These are phyloP conservation scores for Esox lucius DNA, from an alignment of 2,797 vertebrate genomes.

Conservation along the genomic window DNA sequence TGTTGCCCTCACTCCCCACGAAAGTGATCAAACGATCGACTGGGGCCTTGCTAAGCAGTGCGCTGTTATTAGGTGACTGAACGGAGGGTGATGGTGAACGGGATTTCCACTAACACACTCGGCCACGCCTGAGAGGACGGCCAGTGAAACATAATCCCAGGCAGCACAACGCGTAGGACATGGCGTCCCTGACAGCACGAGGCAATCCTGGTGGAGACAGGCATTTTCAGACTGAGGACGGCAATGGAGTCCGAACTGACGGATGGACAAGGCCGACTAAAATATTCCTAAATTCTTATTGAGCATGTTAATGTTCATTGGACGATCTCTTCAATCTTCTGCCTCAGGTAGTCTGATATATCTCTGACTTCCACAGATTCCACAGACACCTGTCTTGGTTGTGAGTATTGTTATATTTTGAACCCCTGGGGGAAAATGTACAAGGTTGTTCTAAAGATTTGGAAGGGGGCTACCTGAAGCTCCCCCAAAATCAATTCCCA, in stretches of 20 bases:
- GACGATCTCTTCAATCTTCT: neutral
- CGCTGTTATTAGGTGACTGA: slow-evolving; percentile 43
- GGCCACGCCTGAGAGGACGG: neutral
- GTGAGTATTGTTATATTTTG: no score
- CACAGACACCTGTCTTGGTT: no score
- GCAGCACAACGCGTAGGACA: neutral
- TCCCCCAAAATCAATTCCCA: neutral
- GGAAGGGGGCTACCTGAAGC: neutral
- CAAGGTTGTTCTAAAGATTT: neutral
- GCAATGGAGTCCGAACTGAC: neutral
- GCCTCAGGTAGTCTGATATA: neutral
- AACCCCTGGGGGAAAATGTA: no score
- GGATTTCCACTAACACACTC: slow-evolving; percentile 17
- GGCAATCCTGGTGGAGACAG: neutral
- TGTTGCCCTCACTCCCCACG: slow-evolving; percentile 38
- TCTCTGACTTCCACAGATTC: neutral
- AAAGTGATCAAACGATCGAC: slow-evolving; percentile 56
- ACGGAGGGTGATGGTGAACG: slow-evolving; percentile 16
- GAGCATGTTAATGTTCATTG: neutral
- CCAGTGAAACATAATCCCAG: neutral
- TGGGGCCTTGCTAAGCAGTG: slow-evolving; percentile 49
- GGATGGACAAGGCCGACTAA: neutral
- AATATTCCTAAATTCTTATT: neutral
- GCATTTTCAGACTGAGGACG: neutral
- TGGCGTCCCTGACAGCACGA: neutral